A percentile compares a stretch with the other conserved stretches of the same genome.
These are phyloP conservation scores for Oscheius sp. DNA, from an alignment of 1,140 invertebrate genomes.

Conservation along the genomic window DNA sequence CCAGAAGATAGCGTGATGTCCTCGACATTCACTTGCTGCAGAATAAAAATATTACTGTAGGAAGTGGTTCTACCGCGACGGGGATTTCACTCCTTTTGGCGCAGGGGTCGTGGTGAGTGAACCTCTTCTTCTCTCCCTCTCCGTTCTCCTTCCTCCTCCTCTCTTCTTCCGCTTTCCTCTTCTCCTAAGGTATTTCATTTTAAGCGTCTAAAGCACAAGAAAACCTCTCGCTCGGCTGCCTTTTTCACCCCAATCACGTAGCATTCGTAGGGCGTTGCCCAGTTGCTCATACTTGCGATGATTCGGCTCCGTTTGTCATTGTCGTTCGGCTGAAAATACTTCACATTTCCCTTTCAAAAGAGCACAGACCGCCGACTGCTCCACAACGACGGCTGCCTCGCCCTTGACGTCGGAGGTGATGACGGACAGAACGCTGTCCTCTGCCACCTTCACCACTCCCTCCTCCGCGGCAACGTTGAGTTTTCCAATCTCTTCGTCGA, in stretches of 20 bases:
- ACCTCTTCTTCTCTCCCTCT: background rate
- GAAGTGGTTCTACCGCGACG: background rate
- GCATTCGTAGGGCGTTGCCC: slow-evolving; percentile 40
- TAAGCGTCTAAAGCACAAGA: background rate
- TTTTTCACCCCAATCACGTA: slow-evolving; percentile 27
- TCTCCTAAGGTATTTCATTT: slow-evolving; percentile 22
- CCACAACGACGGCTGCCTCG: background rate
- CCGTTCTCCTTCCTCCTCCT: slow-evolving; percentile 9
- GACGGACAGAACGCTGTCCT: background rate
- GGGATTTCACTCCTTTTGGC: background rate
- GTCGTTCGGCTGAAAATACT: slow-evolving; percentile 2
- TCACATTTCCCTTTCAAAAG: background rate
- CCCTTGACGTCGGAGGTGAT: background rate
- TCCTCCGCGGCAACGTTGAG: slow-evolving; percentile 5
- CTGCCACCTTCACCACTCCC: background rate
- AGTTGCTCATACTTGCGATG: slow-evolving; percentile 20
- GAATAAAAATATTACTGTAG: slow-evolving; percentile 13
- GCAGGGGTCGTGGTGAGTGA: slow-evolving; percentile 3
- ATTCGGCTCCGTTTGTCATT: background rate
- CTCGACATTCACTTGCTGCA: slow-evolving; percentile 15
- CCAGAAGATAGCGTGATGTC: background rate
- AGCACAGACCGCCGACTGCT: background rate
- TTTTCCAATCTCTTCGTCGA: slow-evolving; percentile 23
- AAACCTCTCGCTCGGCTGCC: background rate
- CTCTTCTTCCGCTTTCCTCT: slow-evolving; percentile 14